Evolutionary conservation across 2,888 invertebrate genomes (phyloP).

Genomic region (Tineola bisselliella): DNA sequence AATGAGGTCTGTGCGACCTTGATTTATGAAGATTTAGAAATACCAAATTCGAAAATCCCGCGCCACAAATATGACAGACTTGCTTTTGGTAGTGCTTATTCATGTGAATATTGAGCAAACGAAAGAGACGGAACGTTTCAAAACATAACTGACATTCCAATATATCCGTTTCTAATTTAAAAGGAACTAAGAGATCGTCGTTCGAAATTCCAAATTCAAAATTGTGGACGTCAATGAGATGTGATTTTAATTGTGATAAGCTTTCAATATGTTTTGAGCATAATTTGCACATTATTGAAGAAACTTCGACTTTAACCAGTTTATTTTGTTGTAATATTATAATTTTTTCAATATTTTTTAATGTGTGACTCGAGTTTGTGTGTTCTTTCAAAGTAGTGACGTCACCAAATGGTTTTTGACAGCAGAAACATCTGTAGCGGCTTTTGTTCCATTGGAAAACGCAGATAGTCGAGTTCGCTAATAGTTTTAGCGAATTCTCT

Average conservation of each 20-base stretch:
- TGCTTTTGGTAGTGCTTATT: slow-evolving; percentile 52
- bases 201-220: slow-evolving; percentile 25
- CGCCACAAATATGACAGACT: slow-evolving; percentile 49
- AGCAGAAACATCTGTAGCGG: slow-evolving; percentile 47
- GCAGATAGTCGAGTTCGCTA: slow-evolving; percentile 42
- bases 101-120: slow-evolving; percentile 47
- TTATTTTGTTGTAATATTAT: slow-evolving; percentile 47
- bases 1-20: slow-evolving; percentile 31
- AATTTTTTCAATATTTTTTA: slow-evolving; percentile 35
- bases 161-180: slow-evolving; percentile 31
- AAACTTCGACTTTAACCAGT: slow-evolving; percentile 48
- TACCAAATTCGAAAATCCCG: slow-evolving; percentile 44
- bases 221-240: slow-evolving; percentile 30
- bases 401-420: slow-evolving; percentile 44
- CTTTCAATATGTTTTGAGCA: slow-evolving; percentile 27
- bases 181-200: slow-evolving; percentile 45
- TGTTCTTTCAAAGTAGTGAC: slow-evolving; percentile 35
- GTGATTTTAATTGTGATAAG: slow-evolving; percentile 28
- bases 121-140: slow-evolving; percentile 35
- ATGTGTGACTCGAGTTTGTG: slow-evolving; percentile 27
- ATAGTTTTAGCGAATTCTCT: slow-evolving; percentile 61
- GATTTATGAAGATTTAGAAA: slow-evolving; percentile 47
- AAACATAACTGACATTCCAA: slow-evolving; percentile 44
- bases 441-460: slow-evolving; percentile 56
- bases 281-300: slow-evolving; percentile 36